phyloP scores from a whole-genome alignment of 2,797 vertebrate species.

The Brachymystax lenok region DNA sequence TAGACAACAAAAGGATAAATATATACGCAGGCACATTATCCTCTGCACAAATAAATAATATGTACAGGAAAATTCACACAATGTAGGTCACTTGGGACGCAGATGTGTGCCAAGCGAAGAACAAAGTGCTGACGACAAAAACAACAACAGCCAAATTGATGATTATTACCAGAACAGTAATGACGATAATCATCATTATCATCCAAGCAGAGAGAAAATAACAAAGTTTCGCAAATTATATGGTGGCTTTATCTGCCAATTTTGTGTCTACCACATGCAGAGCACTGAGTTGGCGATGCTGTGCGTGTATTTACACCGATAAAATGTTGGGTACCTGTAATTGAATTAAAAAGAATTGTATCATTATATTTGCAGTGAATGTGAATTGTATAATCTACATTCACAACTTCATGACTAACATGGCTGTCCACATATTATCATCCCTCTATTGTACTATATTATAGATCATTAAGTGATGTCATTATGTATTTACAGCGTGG shows the following conservation, averaged over 20 bases:
- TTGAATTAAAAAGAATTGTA: constrained; percentile 65
- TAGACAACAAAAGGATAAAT: constrained; percentile 32
- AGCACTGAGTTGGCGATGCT: constrained; percentile 50
- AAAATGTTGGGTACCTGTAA: constrained; percentile 54
- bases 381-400: background rate
- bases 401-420: background rate
- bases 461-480: background rate
- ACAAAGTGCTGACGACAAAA: constrained; percentile 19
- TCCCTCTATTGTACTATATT: background rate
- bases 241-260: constrained; percentile 41
- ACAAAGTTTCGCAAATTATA: constrained; percentile 62
- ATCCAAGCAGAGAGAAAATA: constrained; percentile 55
- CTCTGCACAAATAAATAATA: constrained; percentile 11
- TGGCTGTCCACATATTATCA: background rate
- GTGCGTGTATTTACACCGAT: constrained; percentile 53
- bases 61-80: constrained; percentile 25
- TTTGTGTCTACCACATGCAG: constrained; percentile 15
- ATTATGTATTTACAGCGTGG: background rate
- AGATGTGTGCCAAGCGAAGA: constrained; percentile 1
- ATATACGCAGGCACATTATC: constrained; percentile 15
- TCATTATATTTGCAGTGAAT: constrained; percentile 33
- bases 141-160: constrained; percentile 49
- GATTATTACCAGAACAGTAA: constrained; percentile 53
- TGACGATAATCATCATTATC: constrained; percentile 58
- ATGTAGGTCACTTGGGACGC: constrained; percentile 30